phyloP scores from a whole-genome alignment of 2,797 vertebrate species.

The Acridotheres tristis region DNA sequence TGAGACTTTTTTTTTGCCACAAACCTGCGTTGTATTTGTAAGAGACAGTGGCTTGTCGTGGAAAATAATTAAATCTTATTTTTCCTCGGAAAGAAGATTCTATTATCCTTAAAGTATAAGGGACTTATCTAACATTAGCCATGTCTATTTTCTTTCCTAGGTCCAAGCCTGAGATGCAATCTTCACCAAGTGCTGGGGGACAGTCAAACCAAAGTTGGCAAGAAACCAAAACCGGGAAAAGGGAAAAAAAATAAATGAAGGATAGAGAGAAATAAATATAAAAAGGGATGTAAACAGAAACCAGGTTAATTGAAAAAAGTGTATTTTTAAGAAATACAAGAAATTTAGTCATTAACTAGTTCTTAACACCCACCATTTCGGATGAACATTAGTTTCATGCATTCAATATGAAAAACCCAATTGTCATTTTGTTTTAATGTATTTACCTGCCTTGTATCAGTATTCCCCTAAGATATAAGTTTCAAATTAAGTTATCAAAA shows the following conservation, averaged over 20 bases:
- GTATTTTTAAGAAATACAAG: constrained; percentile 19
- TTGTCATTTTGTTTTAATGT: constrained; percentile 66
- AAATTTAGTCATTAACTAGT: constrained; percentile 33
- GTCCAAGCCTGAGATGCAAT: not conserved
- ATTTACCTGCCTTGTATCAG: constrained; percentile 66
- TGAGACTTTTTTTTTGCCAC: not conserved
- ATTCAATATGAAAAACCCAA: constrained; percentile 51
- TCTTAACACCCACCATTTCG: constrained; percentile 31
- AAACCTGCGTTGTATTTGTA: not conserved
- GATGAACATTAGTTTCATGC: constrained; percentile 14
- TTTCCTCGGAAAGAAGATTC: not conserved
- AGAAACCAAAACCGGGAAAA: not conserved
- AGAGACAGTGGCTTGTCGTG: not conserved
- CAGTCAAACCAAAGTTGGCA: constrained; percentile 18
- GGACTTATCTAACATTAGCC: not conserved
- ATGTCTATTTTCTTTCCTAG: not conserved
- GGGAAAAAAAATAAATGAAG: fast-evolving
- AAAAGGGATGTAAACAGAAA: constrained; percentile 8
- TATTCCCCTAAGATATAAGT: constrained; percentile 65
- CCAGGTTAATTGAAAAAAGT: not conserved
- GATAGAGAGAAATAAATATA: not conserved
- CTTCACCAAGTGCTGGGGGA: not conserved
- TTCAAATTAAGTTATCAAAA: constrained; percentile 74
- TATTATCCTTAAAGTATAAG: not conserved
- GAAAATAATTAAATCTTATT: not conserved